phyloP scores from a whole-genome alignment of 2,888 invertebrate genomes.

The Muscina levida region DNA sequence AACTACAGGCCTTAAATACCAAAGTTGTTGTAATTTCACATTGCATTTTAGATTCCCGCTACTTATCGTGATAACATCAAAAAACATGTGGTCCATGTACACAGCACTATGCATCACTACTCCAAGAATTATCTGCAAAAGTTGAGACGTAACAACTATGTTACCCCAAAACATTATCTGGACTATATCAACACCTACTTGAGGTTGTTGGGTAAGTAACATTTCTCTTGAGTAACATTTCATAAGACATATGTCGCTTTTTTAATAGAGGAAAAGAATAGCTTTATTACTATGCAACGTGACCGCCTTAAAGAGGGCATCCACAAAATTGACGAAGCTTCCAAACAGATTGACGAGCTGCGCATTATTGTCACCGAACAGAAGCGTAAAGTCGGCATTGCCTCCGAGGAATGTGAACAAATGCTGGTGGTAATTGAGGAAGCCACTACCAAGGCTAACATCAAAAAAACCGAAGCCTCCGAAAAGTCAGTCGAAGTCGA shows the following conservation, averaged over 20 bases:
- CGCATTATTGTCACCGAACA: conserved; percentile 91
- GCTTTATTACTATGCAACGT: conserved; percentile 75
- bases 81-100: conserved; percentile 92
- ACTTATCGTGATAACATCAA: conserved; percentile 86
- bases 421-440: conserved; percentile 88
- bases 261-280: conserved; percentile 75
- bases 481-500: conserved; percentile 91
- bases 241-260: background rate
- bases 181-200: conserved; percentile 92
- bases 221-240: background rate
- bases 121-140: conserved; percentile 87
- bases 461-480: conserved; percentile 90
- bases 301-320: conserved; percentile 78
- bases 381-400: conserved; percentile 89
- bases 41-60: conserved; percentile 83
- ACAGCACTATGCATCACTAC: conserved; percentile 87
- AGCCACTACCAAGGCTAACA: conserved; percentile 86
- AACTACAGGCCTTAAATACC: background rate
- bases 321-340: conserved; percentile 89
- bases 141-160: conserved; percentile 90
- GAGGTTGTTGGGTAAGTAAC: conserved; percentile 83
- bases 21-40: background rate
- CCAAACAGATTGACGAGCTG: conserved; percentile 88
- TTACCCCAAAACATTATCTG: conserved; percentile 95
- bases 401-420: conserved; percentile 89